Evolutionary conservation across 2,797 vertebrate species (phyloP).

Genomic region (Rhynchotus rufescens): DNA sequence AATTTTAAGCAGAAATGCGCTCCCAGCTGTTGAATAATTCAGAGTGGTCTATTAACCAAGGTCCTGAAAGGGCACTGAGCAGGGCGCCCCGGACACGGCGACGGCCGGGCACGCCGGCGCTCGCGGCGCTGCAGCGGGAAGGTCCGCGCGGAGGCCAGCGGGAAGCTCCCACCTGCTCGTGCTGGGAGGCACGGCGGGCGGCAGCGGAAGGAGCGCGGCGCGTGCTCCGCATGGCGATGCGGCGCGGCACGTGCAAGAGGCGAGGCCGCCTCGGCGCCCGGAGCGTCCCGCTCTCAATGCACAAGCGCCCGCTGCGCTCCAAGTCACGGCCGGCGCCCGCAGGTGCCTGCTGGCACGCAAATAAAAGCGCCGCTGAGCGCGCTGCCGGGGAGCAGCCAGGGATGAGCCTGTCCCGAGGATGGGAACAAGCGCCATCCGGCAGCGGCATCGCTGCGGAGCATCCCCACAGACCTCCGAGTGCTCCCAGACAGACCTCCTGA

Average conservation of each 20-base stretch:
- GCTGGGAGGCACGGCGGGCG: slow-evolving; percentile 57
- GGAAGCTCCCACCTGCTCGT: slow-evolving; percentile 62
- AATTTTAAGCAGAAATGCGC: slow-evolving; percentile 72
- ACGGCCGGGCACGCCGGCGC: not conserved
- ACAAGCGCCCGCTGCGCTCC: slow-evolving; percentile 60
- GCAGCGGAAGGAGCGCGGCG: slow-evolving; percentile 56
- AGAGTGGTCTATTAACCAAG: slow-evolving; percentile 61
- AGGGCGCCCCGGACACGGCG: slow-evolving; percentile 8
- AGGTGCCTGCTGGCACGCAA: slow-evolving; percentile 63
- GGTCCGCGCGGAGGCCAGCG: slow-evolving; percentile 17
- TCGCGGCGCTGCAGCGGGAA: not conserved
- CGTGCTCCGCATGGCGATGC: slow-evolving; percentile 42
- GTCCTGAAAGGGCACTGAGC: slow-evolving; percentile 55
- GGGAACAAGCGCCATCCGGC: fast-evolving
- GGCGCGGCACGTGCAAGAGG: slow-evolving; percentile 24
- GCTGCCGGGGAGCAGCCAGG: not conserved
- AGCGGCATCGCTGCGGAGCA: not conserved
- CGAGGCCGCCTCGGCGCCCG: slow-evolving; percentile 22
- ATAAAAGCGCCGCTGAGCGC: slow-evolving; percentile 32
- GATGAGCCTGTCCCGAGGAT: not conserved
- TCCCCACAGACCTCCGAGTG: not conserved
- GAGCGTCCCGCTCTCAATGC: slow-evolving; percentile 33
- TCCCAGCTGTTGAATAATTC: slow-evolving; percentile 72
- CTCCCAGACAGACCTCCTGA: too few species aligned
- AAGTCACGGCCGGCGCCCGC: slow-evolving; percentile 58